Percentiles rank a stretch among this genome's conserved stretches.
Evolutionary conservation across 2,797 vertebrate genomes (phyloP).

Genomic region (Myotis daubentonii): DNA sequence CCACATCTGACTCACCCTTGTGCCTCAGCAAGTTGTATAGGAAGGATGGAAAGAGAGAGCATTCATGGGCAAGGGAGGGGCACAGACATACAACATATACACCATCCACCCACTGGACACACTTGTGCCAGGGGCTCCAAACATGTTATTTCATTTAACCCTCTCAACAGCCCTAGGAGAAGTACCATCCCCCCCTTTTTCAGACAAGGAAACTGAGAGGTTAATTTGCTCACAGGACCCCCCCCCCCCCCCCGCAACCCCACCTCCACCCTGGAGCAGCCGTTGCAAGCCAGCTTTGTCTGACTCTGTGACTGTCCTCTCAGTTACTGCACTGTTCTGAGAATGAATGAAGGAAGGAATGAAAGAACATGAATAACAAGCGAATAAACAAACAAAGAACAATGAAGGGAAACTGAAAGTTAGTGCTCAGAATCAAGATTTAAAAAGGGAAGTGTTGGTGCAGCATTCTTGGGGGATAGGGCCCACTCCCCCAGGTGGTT

Average conservation of each 20-base stretch:
- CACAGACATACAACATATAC: neutral
- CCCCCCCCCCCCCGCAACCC: rapidly evolving
- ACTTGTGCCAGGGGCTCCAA: neutral
- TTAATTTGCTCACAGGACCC: neutral
- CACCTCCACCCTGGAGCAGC: neutral
- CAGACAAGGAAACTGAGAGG: neutral
- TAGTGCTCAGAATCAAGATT: neutral
- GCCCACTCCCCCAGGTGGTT: too few species aligned
- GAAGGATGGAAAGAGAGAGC: neutral
- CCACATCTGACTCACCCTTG: neutral
- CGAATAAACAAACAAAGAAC: neutral
- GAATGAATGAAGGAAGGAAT: neutral
- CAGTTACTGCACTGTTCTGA: rapidly evolving
- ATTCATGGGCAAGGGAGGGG: neutral
- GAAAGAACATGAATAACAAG: neutral
- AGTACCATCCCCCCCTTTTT: neutral
- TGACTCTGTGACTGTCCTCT: neutral
- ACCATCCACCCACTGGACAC: neutral
- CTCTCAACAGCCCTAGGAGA: neutral
- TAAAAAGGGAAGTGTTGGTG: too few species aligned
- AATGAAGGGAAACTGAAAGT: neutral
- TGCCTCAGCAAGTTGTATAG: neutral
- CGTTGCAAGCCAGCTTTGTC: neutral
- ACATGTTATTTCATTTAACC: neutral
- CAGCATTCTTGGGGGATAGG: rapidly evolving